These are phyloP conservation scores for Macrophya alboannulata DNA, from an alignment of 2,888 invertebrate species.

Conservation along the genomic window DNA sequence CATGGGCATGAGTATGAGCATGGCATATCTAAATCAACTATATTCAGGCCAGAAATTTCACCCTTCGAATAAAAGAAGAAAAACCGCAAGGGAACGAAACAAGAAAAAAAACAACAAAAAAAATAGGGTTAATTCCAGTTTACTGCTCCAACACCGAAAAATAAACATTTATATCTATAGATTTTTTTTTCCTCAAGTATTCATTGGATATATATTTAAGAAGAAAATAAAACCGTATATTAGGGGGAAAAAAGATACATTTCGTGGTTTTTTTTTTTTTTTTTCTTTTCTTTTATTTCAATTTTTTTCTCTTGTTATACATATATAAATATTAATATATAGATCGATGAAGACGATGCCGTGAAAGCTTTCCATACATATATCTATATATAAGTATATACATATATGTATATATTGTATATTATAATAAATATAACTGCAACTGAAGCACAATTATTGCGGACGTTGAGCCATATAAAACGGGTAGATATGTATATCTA, in stretches of 20 bases:
- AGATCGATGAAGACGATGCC: no score
- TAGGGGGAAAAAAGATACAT: no score
- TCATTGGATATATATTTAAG: no score
- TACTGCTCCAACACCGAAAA: not conserved
- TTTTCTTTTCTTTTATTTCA: no score
- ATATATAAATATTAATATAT: no score
- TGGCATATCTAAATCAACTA: not conserved
- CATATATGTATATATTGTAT: not conserved
- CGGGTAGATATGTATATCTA: not conserved
- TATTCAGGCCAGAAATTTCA: not conserved
- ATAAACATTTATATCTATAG: no score
- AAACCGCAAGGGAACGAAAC: not conserved
- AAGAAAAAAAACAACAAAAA: not conserved
- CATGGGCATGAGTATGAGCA: no score
- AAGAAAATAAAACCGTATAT: no score
- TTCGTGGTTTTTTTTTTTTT: no score
- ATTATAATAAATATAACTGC: not conserved
- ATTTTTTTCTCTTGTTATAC: no score
- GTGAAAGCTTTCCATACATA: no score
- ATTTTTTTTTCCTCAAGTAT: no score
- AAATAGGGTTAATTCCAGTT: not conserved
- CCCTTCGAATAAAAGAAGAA: conserved; percentile 1
- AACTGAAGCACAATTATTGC: not conserved
- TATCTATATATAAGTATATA: not conserved
- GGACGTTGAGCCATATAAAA: not conserved